These are phyloP conservation scores for Troilus luridus DNA, from an alignment of 2,888 invertebrate genomes.

Conservation along the genomic window DNA sequence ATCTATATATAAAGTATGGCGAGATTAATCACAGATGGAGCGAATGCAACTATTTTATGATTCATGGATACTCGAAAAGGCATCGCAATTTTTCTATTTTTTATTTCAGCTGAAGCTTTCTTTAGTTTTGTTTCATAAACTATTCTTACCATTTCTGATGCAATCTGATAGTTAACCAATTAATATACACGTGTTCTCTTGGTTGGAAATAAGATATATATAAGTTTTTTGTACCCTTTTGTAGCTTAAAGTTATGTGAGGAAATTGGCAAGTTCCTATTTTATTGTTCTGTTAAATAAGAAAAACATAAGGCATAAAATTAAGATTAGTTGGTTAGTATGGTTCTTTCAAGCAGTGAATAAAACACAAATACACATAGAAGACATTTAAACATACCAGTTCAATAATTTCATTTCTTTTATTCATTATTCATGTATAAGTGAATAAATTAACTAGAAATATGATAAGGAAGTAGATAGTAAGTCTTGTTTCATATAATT, in stretches of 20 bases:
- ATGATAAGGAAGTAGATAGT: neutral
- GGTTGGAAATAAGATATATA: neutral
- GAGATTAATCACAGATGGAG: too few relatives aligned
- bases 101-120: neutral
- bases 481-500: neutral
- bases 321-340: conserved; percentile 4
- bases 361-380: conserved; percentile 38
- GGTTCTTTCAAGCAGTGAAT: conserved; percentile 37
- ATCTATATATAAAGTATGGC: too few relatives aligned
- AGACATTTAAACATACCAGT: neutral
- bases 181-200: neutral
- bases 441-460: neutral
- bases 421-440: neutral
- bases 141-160: neutral
- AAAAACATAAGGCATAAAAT: neutral
- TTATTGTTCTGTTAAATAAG: neutral
- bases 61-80: too few relatives aligned
- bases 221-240: neutral
- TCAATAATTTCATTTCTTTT: conserved; percentile 10
- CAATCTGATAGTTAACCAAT: neutral
- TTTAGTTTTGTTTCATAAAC: neutral
- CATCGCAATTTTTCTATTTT: too few relatives aligned
- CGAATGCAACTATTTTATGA: too few relatives aligned
- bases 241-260: neutral
- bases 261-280: neutral